Evolutionary conservation across 2,888 invertebrate genomes (phyloP).

Genomic region (Aleiodes alternator): DNA sequence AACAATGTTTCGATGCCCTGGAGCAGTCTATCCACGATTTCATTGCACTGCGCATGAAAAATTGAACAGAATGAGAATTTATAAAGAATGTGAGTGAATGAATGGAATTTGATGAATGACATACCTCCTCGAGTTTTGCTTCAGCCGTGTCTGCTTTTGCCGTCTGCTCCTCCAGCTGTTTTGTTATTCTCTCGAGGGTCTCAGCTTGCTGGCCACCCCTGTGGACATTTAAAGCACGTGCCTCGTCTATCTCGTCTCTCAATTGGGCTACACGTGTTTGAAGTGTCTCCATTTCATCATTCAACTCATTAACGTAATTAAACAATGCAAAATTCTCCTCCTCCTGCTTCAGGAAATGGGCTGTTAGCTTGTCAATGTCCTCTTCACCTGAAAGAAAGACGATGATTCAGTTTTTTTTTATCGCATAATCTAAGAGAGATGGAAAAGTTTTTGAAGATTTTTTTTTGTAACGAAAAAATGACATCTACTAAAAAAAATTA

Average conservation of each 20-base stretch:
- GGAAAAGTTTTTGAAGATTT: no score
- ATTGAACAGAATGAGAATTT: conserved; percentile 12
- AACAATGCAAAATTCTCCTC: conserved; percentile 95
- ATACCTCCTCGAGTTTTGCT: conserved; percentile 71
- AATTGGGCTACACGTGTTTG: conserved; percentile 82
- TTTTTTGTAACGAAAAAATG: neutral
- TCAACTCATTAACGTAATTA: conserved; percentile 92
- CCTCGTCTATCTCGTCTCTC: conserved; percentile 81
- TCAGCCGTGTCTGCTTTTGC: conserved; percentile 70
- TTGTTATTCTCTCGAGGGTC: conserved; percentile 78
- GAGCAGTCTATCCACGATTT: conserved; percentile 72
- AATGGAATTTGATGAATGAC: conserved; percentile 4
- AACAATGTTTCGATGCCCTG: conserved; percentile 76
- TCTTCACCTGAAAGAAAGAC: conserved; percentile 78
- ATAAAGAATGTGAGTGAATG: conserved; percentile 13
- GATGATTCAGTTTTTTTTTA: no score
- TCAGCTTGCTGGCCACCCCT: conserved; percentile 79
- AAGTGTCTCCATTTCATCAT: conserved; percentile 86
- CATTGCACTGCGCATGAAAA: conserved; percentile 66
- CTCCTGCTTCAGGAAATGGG: conserved; percentile 88
- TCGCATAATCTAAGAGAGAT: no score
- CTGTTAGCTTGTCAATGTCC: conserved; percentile 82
- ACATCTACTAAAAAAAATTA: no score
- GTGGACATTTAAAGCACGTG: conserved; percentile 78
- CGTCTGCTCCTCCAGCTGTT: conserved; percentile 77